Percentiles rank a stretch among this genome's conserved stretches.
Conservation (phyloP, 35 echinoderm and acorn worm species). For the Eucidaris tribuloides region DNA sequence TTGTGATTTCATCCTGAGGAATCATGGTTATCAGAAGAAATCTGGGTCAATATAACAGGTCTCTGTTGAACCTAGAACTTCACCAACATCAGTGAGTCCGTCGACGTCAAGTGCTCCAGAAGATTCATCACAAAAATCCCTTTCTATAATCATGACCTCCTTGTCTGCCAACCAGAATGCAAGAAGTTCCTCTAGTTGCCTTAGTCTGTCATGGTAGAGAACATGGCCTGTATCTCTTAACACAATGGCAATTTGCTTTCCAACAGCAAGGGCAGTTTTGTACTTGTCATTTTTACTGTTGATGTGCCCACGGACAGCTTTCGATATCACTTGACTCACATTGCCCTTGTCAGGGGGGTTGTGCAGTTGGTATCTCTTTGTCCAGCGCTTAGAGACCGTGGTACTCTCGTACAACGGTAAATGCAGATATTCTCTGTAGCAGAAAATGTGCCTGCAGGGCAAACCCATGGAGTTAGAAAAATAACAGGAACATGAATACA, state of each 20-base stretch:
- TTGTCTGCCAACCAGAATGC: neutral
- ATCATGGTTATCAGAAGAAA: no score
- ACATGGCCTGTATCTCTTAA: neutral
- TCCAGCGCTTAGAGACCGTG: neutral
- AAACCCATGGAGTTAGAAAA: neutral
- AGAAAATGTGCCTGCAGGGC: neutral
- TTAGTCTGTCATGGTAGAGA: neutral
- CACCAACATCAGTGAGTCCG: no score
- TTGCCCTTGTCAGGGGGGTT: neutral
- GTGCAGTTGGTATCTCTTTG: neutral
- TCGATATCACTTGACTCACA: neutral
- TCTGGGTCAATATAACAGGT: no score
- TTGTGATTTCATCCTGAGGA: no score
- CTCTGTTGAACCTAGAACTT: no score
- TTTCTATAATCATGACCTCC: neutral
- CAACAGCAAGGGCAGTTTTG: neutral
- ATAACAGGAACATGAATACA: neutral
- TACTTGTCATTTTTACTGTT: neutral
- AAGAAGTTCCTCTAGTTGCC: neutral
- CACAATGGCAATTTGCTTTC: neutral
- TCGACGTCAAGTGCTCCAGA: no score
- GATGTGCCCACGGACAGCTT: no score
- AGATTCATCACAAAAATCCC: no score
- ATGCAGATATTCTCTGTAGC: neutral
- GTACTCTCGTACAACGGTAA: neutral